These are phyloP conservation scores for Scrobipalpa costella DNA, from an alignment of 2,888 invertebrate species.

Conservation along the genomic window DNA sequence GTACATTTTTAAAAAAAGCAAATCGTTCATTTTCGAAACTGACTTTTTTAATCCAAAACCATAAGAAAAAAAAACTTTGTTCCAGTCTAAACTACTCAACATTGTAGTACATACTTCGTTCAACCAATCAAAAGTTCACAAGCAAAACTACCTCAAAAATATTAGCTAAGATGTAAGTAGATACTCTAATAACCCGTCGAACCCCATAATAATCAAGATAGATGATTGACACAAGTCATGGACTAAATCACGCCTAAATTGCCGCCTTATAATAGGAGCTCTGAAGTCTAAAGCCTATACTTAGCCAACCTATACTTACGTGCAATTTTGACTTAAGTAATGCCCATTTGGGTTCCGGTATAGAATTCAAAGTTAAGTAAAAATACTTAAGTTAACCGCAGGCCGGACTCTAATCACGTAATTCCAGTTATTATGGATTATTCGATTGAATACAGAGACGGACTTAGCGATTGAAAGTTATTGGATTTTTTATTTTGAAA, in stretches of 20 bases:
- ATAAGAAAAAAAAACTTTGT: no score
- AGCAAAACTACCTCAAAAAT: not conserved
- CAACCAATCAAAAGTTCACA: no score
- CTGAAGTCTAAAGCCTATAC: conserved; percentile 41
- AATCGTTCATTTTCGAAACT: no score
- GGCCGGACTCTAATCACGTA: conserved; percentile 59
- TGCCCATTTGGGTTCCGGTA: conserved; percentile 52
- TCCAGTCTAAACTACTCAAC: no score
- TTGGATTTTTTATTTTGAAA: not conserved
- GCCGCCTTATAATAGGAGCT: conserved; percentile 35
- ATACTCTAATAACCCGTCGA: conserved; percentile 13
- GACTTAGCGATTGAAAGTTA: conserved; percentile 34
- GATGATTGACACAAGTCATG: conserved; percentile 36
- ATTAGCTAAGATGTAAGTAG: not conserved
- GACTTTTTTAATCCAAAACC: no score
- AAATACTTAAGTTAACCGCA: conserved; percentile 56
- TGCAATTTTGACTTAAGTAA: conserved; percentile 54
- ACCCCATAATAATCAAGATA: conserved; percentile 16
- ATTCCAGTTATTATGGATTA: conserved; percentile 63
- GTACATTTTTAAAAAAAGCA: no score
- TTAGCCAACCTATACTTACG: conserved; percentile 58
- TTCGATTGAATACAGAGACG: conserved; percentile 59
- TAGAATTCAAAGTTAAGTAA: conserved; percentile 52
- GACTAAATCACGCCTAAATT: conserved; percentile 40
- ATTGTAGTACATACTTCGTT: no score